Evolutionary conservation across 2,888 invertebrate genomes (phyloP), one percentile per base, ranked within the genome.

Genomic region (Harpagoxenus sublaevis): DNA sequence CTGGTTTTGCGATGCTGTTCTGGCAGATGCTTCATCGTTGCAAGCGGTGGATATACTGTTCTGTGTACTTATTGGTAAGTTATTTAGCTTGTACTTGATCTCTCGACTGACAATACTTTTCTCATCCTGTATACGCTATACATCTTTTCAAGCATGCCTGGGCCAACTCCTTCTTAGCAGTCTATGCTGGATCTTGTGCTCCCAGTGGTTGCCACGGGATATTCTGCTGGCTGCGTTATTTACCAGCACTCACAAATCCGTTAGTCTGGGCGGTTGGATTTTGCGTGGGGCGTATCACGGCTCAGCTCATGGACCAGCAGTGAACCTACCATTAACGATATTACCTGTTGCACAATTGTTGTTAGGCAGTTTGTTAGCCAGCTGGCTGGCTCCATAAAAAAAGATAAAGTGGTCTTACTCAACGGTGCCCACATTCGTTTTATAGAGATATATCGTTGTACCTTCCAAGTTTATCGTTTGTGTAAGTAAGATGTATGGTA

Each of bases 1-100:
- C 81, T 94, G 94, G 92, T 95, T 95, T 86, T 95, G 94, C 77
- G 95, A 95, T 79, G 95, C 95, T 18, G 89, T 94, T 77, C 92
- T 93, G 45, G 92, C 93, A 10, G 95, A 95, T 60, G 93, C 94
- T 3, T 93, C 94, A 1, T 92, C 94, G 10, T 89, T 95, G 3
- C 93, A 94, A 86, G 93, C 95, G 3, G 88, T 92, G 12, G 95
- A 95, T 78, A 92, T 95, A 71, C 84, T 95, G 60, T 89, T 94
- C 15, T 95, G 94, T 73, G 93, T 95, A 60, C 84, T 94, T n/a
- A 93, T 95, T 81, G 93, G 94, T 94, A 86, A 89, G 87, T 84
- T 81, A 62, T 28, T 9, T 51, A 31, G 10, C 74, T 9, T 2
- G 12, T 18, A 39, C n/a, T 66, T 18, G 63, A 78, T 18, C 57